Conservation (phyloP, 2,888 invertebrate species). For the Hirtodrosophila trivittata region DNA sequence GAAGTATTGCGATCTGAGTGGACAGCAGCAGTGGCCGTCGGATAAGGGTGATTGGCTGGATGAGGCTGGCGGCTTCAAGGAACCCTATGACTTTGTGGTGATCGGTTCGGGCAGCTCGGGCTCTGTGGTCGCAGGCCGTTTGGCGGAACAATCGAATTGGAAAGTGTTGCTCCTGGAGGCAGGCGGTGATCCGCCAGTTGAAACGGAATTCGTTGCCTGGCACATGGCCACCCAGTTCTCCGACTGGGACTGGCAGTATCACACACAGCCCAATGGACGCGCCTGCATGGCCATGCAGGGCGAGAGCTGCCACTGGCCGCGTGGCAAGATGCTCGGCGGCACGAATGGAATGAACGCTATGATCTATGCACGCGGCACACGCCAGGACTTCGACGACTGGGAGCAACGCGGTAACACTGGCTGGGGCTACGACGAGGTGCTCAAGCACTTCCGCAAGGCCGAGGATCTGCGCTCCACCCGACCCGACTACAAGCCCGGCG, state of each 20-base stretch:
- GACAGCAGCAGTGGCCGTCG: conserved; percentile 85
- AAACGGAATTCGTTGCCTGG: conserved; percentile 83
- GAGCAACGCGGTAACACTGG: conserved; percentile 86
- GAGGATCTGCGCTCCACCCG: conserved; percentile 86
- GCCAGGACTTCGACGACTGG: conserved; percentile 89
- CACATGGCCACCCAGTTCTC: conserved; percentile 82
- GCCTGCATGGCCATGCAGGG: conserved; percentile 82
- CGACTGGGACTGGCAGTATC: conserved; percentile 83
- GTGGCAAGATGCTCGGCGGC: conserved; percentile 88
- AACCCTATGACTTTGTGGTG: conserved; percentile 86
- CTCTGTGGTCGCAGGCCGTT: conserved; percentile 86
- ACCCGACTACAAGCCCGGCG: conserved; percentile 66
- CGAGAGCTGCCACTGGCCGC: conserved; percentile 85
- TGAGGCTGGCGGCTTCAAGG: conserved; percentile 42
- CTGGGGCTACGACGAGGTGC: conserved; percentile 90
- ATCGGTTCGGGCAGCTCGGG: conserved; percentile 87
- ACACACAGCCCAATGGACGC: conserved; percentile 81
- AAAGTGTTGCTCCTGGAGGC: conserved; percentile 91
- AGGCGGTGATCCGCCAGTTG: conserved; percentile 88
- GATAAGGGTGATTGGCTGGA: conserved; percentile 83
- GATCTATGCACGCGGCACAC: conserved; percentile 88
- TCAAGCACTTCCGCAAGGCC: conserved; percentile 93
- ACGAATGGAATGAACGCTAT: conserved; percentile 88
- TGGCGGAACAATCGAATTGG: conserved; percentile 91
- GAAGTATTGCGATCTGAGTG: conserved; percentile 86